Conservation (phyloP, 2,113 vertebrate genomes). For the Tachycineta bicolor region DNA sequence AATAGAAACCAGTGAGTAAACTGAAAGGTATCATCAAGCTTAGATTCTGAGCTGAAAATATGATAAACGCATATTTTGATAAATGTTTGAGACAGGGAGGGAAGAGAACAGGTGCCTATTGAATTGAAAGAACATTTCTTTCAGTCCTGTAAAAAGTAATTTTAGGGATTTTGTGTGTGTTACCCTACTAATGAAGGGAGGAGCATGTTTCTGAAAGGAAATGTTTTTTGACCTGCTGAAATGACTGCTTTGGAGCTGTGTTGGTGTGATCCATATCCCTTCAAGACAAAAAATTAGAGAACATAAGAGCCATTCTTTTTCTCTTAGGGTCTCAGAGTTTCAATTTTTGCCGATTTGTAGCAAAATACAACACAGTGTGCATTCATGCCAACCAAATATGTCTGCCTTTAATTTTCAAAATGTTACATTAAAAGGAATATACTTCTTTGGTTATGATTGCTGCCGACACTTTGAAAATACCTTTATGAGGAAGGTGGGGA, state of each 20-base stretch:
- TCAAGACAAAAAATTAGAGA: background rate
- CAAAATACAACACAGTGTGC: background rate
- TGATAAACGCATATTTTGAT: background rate
- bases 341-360: background rate
- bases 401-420: slow-evolving; percentile 21
- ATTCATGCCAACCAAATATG: background rate
- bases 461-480: background rate
- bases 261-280: background rate
- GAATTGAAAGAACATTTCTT: background rate
- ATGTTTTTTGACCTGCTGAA: background rate
- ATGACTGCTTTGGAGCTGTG: background rate
- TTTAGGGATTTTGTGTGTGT: background rate
- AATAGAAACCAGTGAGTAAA: background rate
- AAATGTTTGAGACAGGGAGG: background rate
- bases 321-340: background rate
- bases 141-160: background rate
- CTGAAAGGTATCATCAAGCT: background rate
- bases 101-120: background rate
- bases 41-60: background rate
- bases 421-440: background rate
- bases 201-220: background rate
- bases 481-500: background rate
- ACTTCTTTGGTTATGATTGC: background rate
- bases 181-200: background rate
- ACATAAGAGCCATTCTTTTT: background rate